Evolutionary conservation across 2,113 vertebrate genomes (phyloP).

Genomic region (Centropus unirufus): DNA sequence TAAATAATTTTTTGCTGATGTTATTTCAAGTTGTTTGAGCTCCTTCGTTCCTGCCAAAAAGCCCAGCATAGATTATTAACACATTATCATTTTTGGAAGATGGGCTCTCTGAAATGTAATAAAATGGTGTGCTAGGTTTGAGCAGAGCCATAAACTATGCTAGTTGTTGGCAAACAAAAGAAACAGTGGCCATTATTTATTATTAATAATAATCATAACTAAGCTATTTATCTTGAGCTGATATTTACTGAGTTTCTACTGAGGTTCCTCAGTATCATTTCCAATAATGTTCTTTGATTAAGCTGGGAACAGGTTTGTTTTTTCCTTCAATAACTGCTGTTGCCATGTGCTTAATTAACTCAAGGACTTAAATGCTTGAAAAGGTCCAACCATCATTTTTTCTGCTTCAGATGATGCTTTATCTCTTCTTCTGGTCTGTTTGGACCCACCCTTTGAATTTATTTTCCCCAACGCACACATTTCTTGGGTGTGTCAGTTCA

Average conservation of each 20-base stretch:
- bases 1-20: slow-evolving; percentile 78
- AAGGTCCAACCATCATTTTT: neutral
- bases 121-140: slow-evolving; percentile 24
- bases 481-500: slow-evolving; percentile 6
- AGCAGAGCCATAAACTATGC: neutral
- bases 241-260: neutral
- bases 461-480: neutral
- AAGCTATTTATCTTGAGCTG: slow-evolving; percentile 23
- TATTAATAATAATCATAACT: slow-evolving; percentile 22
- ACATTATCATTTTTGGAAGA: slow-evolving; percentile 71
- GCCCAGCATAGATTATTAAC: slow-evolving; percentile 71
- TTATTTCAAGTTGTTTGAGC: slow-evolving; percentile 76
- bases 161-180: slow-evolving; percentile 21
- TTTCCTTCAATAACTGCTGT: neutral
- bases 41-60: slow-evolving; percentile 68
- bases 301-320: neutral
- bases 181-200: slow-evolving; percentile 41
- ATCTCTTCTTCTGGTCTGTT: neutral
- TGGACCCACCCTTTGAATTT: neutral
- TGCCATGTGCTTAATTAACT: neutral
- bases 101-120: slow-evolving; percentile 30
- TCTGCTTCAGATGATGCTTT: neutral
- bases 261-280: neutral
- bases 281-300: slow-evolving; percentile 2
- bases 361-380: neutral